phyloP scores from a whole-genome alignment of 2,888 invertebrate species.

The Nyleta sp. region DNA sequence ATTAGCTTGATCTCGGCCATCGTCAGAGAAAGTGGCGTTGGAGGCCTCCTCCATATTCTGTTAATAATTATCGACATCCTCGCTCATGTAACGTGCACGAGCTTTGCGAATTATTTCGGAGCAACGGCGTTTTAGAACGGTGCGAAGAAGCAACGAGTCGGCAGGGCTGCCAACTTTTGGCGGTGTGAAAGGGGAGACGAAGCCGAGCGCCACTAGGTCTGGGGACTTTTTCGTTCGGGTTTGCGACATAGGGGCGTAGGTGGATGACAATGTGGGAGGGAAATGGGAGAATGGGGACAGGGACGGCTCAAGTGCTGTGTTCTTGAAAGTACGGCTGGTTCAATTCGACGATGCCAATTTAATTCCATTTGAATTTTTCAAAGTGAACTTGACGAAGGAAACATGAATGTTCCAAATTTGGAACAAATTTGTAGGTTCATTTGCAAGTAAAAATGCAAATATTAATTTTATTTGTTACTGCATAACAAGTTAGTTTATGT shows the following conservation, averaged over 20 bases:
- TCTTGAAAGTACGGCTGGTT: not conserved
- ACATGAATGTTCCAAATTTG: too few species aligned
- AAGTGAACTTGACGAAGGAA: too few species aligned
- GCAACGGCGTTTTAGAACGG: too few species aligned
- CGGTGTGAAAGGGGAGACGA: too few species aligned
- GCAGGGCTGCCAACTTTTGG: not conserved
- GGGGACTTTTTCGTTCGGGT: too few species aligned
- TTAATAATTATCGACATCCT: slow-evolving; percentile 90
- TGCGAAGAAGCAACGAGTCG: not conserved
- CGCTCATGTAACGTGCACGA: slow-evolving; percentile 24
- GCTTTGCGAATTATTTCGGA: not conserved
- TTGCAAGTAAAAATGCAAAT: too few species aligned
- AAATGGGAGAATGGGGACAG: slow-evolving; percentile 2
- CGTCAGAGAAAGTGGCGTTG: slow-evolving; percentile 76
- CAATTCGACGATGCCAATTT: too few species aligned
- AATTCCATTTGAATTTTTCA: too few species aligned
- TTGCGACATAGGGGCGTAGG: slow-evolving; percentile 8
- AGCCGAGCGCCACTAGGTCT: too few species aligned
- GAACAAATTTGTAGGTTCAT: too few species aligned
- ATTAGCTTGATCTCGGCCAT: slow-evolving; percentile 88
- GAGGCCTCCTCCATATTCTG: slow-evolving; percentile 87
- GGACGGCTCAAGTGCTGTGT: slow-evolving; percentile 1
- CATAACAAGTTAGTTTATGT: too few species aligned
- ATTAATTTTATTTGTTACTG: too few species aligned
- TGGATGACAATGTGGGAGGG: not conserved